A percentile compares a stretch with the other conserved stretches of the same genome.
These are phyloP conservation scores for Xestia ashworthii DNA, from an alignment of 2,888 invertebrate genomes.

Conservation along the genomic window DNA sequence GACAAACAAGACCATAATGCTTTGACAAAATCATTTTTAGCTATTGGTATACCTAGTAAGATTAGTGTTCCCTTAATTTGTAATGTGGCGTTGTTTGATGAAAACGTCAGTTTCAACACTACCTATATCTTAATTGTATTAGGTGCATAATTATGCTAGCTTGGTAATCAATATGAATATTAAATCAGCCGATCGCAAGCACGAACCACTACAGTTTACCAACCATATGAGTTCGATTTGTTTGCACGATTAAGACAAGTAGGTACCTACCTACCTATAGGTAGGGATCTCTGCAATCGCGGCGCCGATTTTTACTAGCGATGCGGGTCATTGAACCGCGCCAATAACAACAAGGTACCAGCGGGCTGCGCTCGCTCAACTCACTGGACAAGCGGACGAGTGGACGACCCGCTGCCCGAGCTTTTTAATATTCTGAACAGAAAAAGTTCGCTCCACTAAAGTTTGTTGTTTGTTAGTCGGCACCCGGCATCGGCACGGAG, in stretches of 20 bases:
- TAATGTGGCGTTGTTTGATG: neutral
- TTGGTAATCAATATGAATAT: neutral
- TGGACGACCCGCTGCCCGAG: neutral
- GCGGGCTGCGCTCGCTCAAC: neutral
- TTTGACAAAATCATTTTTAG: too few species aligned
- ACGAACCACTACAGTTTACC: neutral
- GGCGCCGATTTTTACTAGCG: conserved; percentile 5
- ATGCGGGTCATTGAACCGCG: conserved; percentile 44
- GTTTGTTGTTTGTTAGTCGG: conserved; percentile 17
- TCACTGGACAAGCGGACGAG: neutral
- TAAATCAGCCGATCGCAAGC: neutral
- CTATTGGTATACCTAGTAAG: too few species aligned
- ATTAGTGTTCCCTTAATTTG: too few species aligned
- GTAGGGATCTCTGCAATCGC: conserved; percentile 14
- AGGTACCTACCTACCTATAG: too few species aligned
- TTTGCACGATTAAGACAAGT: conserved; percentile 16
- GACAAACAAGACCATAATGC: neutral
- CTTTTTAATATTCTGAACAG: conserved; percentile 26
- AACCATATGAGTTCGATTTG: neutral
- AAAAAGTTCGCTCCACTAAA: conserved; percentile 23
- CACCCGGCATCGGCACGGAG: neutral
- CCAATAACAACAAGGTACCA: conserved; percentile 10
- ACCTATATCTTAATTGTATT: too few species aligned
- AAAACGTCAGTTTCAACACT: neutral
- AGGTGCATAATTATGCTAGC: too few species aligned